Conservation (phyloP, 1,140 invertebrate genomes). For the Varroa destructor region DNA sequence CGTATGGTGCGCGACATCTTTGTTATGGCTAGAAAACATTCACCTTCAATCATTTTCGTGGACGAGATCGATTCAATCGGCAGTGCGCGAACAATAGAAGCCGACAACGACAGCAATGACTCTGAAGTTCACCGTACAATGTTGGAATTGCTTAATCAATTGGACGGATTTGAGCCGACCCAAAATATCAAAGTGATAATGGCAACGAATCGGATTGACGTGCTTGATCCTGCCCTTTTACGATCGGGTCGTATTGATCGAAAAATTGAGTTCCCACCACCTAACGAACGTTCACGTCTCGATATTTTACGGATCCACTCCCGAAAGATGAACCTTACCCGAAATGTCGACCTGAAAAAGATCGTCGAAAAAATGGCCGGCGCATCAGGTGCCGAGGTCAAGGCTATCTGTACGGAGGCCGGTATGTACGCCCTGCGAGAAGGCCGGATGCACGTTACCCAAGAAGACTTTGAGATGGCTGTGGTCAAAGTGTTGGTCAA, state of each 20-base stretch:
- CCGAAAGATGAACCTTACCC: conserved; percentile 35
- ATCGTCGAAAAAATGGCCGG: conserved; percentile 35
- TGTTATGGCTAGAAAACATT: conserved; percentile 29
- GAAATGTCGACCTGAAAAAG: conserved; percentile 35
- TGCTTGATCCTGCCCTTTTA: conserved; percentile 45
- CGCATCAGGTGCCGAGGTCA: conserved; percentile 35
- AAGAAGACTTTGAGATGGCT: conserved; percentile 29
- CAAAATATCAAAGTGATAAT: conserved; percentile 42
- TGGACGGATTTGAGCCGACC: conserved; percentile 38
- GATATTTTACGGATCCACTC: conserved; percentile 37
- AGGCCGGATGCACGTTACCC: background rate
- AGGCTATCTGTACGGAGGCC: conserved; percentile 29
- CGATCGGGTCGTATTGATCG: conserved; percentile 45
- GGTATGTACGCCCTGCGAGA: conserved; percentile 30
- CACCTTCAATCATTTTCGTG: conserved; percentile 33
- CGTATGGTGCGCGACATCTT: conserved; percentile 43
- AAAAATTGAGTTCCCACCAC: conserved; percentile 44
- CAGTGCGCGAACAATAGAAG: conserved; percentile 20
- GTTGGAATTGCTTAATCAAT: conserved; percentile 38
- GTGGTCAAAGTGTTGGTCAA: conserved; percentile 29
- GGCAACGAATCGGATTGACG: conserved; percentile 46
- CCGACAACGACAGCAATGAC: conserved; percentile 3
- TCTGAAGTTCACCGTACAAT: conserved; percentile 36
- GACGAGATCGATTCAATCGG: conserved; percentile 34
- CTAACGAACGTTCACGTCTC: conserved; percentile 41